Evolutionary conservation across 2,113 vertebrate genomes (phyloP).

Genomic region (Lichenostomus cassidix): DNA sequence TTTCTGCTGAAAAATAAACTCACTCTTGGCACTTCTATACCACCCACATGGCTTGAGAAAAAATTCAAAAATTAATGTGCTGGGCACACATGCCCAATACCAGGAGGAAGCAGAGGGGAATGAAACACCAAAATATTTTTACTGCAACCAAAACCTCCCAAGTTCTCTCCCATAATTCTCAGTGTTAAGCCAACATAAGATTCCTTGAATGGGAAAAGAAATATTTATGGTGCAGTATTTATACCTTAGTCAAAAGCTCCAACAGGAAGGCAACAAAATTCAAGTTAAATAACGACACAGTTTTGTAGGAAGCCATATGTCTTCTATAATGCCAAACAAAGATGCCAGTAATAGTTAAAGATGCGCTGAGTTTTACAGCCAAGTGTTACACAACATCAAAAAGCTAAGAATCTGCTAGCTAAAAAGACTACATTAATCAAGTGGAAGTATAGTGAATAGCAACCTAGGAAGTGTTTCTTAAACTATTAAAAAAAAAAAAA

Average conservation of each 20-base stretch:
- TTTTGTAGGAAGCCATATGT: conserved; percentile 40
- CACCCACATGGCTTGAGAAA: background rate
- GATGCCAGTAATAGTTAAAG: conserved; percentile 3
- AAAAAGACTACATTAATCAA: background rate
- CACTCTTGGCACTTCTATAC: background rate
- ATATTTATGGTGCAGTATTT: conserved; percentile 34
- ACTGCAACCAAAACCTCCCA: background rate
- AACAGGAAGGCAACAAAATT: conserved; percentile 14
- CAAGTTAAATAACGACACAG: conserved; percentile 5
- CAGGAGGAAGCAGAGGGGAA: background rate
- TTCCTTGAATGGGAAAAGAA: background rate
- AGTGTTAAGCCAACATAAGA: background rate
- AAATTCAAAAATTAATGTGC: background rate
- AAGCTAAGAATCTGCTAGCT: background rate
- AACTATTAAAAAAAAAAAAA: background rate
- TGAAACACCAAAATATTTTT: background rate
- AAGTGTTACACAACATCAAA: background rate
- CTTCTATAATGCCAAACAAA: conserved; percentile 28
- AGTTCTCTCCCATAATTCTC: background rate
- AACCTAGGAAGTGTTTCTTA: background rate
- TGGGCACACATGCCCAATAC: background rate
- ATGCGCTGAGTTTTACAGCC: background rate
- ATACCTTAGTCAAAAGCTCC: background rate
- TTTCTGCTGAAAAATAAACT: background rate
- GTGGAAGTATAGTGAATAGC: background rate